A percentile compares a stretch with the other conserved stretches of the same genome.
Conservation (phyloP, 1,140 invertebrate species). For the Stenopsyche tienmushanensis region DNA sequence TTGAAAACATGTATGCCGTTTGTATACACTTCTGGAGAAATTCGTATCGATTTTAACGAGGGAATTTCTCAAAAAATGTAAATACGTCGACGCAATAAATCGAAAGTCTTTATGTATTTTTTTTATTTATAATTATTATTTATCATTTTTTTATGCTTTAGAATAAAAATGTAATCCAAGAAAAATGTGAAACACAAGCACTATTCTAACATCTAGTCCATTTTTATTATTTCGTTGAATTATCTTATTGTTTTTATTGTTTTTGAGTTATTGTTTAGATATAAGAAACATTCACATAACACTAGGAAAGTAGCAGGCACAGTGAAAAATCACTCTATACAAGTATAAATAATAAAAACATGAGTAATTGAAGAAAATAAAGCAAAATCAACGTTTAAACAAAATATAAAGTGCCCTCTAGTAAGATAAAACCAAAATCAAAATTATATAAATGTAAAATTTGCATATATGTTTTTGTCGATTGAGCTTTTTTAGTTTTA, state of each 20-base stretch:
- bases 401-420: constrained; percentile 39
- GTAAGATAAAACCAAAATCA: constrained; percentile 36
- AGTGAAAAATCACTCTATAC: constrained; percentile 24
- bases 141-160: neutral
- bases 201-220: constrained; percentile 21
- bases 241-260: constrained; percentile 7
- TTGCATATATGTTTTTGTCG: neutral
- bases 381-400: constrained; percentile 35
- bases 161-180: neutral
- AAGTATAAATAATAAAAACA: constrained; percentile 20
- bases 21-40: too few species aligned
- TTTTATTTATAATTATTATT: constrained; percentile 8
- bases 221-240: neutral
- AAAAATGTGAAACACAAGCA: constrained; percentile 25
- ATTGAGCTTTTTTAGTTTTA: too few species aligned
- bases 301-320: constrained; percentile 35
- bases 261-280: constrained; percentile 5
- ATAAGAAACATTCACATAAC: constrained; percentile 36
- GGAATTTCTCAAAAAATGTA: neutral
- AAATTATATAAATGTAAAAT: neutral
- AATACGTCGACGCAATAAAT: neutral
- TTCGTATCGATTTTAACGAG: too few species aligned
- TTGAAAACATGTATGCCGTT: too few species aligned
- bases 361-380: constrained; percentile 41
- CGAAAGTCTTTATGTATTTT: neutral